Base-by-base conservation (phyloP, 2,797 vertebrate species). In the Crossoptilon crossoptilon region DNA sequence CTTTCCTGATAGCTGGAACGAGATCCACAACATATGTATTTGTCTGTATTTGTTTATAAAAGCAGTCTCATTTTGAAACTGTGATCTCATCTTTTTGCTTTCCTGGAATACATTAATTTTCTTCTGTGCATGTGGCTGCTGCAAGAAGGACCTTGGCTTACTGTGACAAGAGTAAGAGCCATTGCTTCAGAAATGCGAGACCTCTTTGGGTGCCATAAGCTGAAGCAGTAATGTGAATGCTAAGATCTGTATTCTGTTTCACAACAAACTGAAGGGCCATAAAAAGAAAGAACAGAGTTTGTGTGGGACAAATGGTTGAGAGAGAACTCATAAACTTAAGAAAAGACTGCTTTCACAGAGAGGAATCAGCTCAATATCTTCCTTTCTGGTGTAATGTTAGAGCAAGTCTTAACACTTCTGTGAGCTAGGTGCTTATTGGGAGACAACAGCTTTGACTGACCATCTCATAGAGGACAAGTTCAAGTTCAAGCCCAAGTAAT, bases 71-170 rank as follows among this genome's bases (percentile, higher is more conserved):
- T 66, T 23, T 53, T 77, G 33, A 55, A 80, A 70, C 60, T 64
- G 76, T 88, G 72, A 92, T 35, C 79, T 89, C 69, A 69, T 51
- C 33, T 27, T 69, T 58, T 12, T 72, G 78, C 82, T 89, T 89
- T 91, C 87, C 84, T 89, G 82, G 62, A 93, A 78, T 69, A 77
- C 59, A 39, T 92, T 80, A 80, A 24, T 91, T 94, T 89, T 79
- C 58, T 92, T 92, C 58, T 74, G 39, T 82, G 58, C 55, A 75
- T 2, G 5, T 62, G 24, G 64, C 75, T 94, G 72, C 43, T 85
- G 10, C 77, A 83, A 89, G 88, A 74, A 90, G 84, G 84, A 74
- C 60, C 72, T 80, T 91, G 68, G 69, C 84, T 87, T 53, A 22
- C 13, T 37, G 53, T 73, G 81, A 68, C 87, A 87, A 85, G 48